Base-by-base conservation (phyloP, 1,140 invertebrate species). In the Spodoptera frugiperda region DNA sequence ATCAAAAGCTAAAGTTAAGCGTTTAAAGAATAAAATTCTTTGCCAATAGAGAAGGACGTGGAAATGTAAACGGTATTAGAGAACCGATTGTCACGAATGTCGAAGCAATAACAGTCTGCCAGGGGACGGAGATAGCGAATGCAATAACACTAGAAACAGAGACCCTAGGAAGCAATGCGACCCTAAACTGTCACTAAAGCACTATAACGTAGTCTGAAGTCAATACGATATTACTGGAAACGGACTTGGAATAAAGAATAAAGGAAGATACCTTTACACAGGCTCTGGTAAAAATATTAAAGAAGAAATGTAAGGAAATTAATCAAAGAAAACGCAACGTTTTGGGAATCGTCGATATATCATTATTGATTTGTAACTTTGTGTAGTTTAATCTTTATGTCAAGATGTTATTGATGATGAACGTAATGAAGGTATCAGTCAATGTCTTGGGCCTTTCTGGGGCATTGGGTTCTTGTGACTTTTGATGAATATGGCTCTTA, bases 171-270 rank as follows among this genome's bases (percentile, higher is more conserved):
- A 63, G 59, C 59, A 44, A 63, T 63, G 59, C 33, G 33, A 17
- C 30, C 3, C 33, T 63, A 63, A 63, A 39, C 59, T 63, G 59
- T 46, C 59, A 63, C 14, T 61, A 39, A n/a, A 44, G 59, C 30
- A 63, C 33, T 63, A 63, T 33, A 63, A 63, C 33, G n/a, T 44
- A 17, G 9, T 15, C 25, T 61, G 17, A 33, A 39, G 33, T 44
- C 59, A 44, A 63, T 63, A 63, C 8, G 15, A 61, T 61, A 63
- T 63, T 63, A 12, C 59, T 63, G 9, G 14, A 39, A 1, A 17
- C 59, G 33, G 33, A 63, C 9, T 44, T 6, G 2, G 59, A 46
- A 19, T n/a, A n/a, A n/a, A n/a, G n/a, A n/a, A n/a, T n/a, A n/a
- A n/a, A n/a, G n/a, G n/a, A n/a, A n/a, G n/a, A n/a, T n/a, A n/a